Percentiles rank a stretch among this genome's conserved stretches.
These are phyloP conservation scores for Colius striatus DNA, from an alignment of 2,113 vertebrate genomes.

Conservation along the genomic window DNA sequence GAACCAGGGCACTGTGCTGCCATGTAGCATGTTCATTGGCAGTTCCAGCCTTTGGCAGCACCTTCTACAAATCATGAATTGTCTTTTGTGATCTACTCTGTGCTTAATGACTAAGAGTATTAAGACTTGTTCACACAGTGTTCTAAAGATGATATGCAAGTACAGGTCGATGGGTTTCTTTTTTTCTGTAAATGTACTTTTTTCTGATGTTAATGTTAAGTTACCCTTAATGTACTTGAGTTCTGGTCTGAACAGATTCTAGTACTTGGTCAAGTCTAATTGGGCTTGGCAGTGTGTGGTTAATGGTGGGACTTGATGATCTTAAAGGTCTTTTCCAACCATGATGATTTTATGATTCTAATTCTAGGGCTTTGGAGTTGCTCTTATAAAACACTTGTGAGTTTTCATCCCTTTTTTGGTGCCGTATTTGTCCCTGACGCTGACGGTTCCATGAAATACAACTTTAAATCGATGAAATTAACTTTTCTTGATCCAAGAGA, in stretches of 20 bases:
- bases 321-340: too few species aligned
- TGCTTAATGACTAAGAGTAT: not conserved
- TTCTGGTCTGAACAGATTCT: not conserved
- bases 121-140: not conserved
- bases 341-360: not conserved
- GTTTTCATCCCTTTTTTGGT: not conserved
- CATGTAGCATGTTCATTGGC: rapidly evolving
- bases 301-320: too few species aligned
- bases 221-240: not conserved
- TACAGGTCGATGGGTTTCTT: not conserved
- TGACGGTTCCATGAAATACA: conserved; percentile 11
- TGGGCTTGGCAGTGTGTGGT: not conserved
- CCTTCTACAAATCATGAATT: not conserved
- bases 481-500: conserved; percentile 65
- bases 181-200: not conserved
- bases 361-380: not conserved
- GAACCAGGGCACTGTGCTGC: rapidly evolving
- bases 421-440: not conserved
- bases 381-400: not conserved
- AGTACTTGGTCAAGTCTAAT: not conserved
- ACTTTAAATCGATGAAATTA: conserved; percentile 49
- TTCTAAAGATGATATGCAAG: not conserved
- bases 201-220: not conserved
- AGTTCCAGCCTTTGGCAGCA: not conserved
- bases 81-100: not conserved